Base-by-base conservation (phyloP, 2,797 vertebrate genomes). In the Galago senegalensis region DNA sequence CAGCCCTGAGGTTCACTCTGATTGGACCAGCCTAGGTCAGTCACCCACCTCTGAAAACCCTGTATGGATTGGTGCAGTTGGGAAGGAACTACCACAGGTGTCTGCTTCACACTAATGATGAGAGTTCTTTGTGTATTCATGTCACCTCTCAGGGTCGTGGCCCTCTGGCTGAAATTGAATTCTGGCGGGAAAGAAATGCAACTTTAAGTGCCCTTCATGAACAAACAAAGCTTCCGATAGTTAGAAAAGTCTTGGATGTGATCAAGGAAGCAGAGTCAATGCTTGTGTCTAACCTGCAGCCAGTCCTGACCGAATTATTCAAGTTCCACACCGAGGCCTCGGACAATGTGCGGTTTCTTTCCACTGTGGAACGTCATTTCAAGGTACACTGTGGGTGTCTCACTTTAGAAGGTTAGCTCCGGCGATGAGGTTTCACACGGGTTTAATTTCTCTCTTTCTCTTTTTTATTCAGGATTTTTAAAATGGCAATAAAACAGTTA, bases 121-220 rank as follows among this genome's bases (percentile, higher is more conserved):
- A 31, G 3, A 0, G 7, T 1, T 63, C 21, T 34, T 1, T 90
- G 21, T 65, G 34, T 60, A 17, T 43, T 21, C 31, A 0, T 0
- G 2, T 65, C 70, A 5, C 37, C 43, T 40, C 77, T 11, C 83
- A 99, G 99, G 99, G 97, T 12, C 98, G 99, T 0, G 98, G 99
- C 37, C 99, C 99, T 2, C 96, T 99, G 97, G 99, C 99, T 0
- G 99, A 99, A 97, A 98, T 99, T 25, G 98, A 99, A 46, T 98
- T 99, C 91, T 99, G 99, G 99, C 98, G 98, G 88, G 99, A 99
- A 89, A 99, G 99, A 56, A 98, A 98, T 0, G 98, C 98, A 18
- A 97, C 98, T 25, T 96, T 99, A 58, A 99, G 98, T 18, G 98
- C 99, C 13, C 98, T 99, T 81, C 98, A 93, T 0, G 99, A 99